Base-by-base conservation (phyloP, 2,797 vertebrate species). In the Astyanax mexicanus region DNA sequence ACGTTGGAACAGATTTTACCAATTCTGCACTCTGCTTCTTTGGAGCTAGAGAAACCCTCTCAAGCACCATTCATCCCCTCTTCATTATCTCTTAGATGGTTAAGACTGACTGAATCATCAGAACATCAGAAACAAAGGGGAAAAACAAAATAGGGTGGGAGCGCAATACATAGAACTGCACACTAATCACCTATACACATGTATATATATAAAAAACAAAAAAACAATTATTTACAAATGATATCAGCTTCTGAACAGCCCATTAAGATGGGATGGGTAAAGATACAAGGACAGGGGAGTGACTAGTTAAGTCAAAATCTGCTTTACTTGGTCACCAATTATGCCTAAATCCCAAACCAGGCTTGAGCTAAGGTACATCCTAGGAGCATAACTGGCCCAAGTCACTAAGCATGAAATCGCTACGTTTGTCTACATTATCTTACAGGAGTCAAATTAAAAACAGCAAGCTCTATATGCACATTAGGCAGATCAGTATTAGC, bases 181-280 rank as follows among this genome's bases (percentile, higher is more conserved):
- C 90, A 91, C 91, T 92, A 92, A 85, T 90, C 87, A 92, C 83
- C 91, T 93, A 93, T 93, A 93, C 89, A 93, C 85, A 90, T 89
- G 89, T 89, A 91, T 90, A 73, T 74, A 89, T 89, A 91, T 90
- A 72, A 65, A 83, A 79, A 78, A 85, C 81, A 83, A 79, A 78
- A 85, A 81, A 87, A 92, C 92, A 90, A 87, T 52, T 94, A 93
- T 94, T 90, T 93, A 94, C 93, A 94, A 65, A 87, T 83, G 84
- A 92, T 89, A 90, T 86, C 84, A 84, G 82, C 78, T 83, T 89
- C 81, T 86, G 81, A 80, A 74, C 70, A 68, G 65, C 80, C 80
- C 84, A 83, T 85, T 81, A 69, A 69, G 42, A 64, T 60, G 47
- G 60, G 3, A 67, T 79, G 72, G 76, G 74, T 78, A 83, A 86